Conservation (phyloP, 2,888 invertebrate genomes). For the Drosophila yooni region DNA sequence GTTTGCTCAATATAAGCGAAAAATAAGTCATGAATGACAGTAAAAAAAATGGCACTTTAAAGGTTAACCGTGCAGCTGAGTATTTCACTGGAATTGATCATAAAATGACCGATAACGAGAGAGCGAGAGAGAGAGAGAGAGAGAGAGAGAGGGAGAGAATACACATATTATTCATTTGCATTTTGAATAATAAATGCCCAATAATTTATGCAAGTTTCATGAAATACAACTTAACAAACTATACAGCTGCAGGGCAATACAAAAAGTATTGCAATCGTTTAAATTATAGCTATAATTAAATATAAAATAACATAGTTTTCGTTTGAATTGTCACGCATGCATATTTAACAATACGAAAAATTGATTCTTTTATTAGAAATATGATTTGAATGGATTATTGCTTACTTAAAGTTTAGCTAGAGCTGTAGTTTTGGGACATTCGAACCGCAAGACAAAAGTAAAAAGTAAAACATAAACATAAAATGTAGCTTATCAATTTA, state of each 20-base stretch:
- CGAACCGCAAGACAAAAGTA: neutral
- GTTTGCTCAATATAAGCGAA: constrained; percentile 39
- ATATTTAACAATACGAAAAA: neutral
- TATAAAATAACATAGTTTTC: constrained; percentile 6
- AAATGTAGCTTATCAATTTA: constrained; percentile 55
- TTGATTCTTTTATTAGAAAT: constrained; percentile 16
- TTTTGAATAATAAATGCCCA: constrained; percentile 27
- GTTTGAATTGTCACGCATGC: neutral
- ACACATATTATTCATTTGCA: constrained; percentile 18
- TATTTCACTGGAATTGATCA: constrained; percentile 32
- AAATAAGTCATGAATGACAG: constrained; percentile 44
- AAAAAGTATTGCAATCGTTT: constrained; percentile 24
- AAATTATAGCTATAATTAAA: constrained; percentile 44
- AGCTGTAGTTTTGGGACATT: constrained; percentile 13
- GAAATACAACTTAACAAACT: constrained; percentile 21
- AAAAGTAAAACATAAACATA: constrained; percentile 47
- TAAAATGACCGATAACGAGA: constrained; percentile 5
- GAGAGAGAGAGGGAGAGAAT: neutral
- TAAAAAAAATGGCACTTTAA: constrained; percentile 68
- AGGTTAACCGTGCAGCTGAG: constrained; percentile 41
- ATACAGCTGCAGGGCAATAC: constrained; percentile 36
- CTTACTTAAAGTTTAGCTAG: constrained; percentile 30
- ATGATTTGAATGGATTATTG: constrained; percentile 37
- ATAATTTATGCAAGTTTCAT: constrained; percentile 18
- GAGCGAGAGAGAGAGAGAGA: neutral